A percentile compares a stretch with the other conserved stretches of the same genome.
Conservation (phyloP, 2,113 vertebrate genomes). For the Fregetta grallaria region DNA sequence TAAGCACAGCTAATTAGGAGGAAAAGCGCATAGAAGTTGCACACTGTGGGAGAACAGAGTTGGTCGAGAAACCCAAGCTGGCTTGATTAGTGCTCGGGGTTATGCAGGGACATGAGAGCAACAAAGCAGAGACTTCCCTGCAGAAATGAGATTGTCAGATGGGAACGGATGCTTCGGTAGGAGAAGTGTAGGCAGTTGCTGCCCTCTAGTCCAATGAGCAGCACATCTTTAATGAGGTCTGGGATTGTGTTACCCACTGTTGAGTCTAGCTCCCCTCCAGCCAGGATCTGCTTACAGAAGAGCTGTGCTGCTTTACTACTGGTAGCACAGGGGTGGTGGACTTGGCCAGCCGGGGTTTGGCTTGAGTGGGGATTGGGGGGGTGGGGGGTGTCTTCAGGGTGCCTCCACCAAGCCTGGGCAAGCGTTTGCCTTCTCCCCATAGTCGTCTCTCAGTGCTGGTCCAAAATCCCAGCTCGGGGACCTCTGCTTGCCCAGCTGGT, state of each 20-base stretch:
- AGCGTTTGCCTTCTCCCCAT: background rate
- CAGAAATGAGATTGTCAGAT: constrained; percentile 58
- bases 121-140: constrained; percentile 28
- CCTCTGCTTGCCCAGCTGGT: background rate
- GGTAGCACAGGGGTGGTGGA: background rate
- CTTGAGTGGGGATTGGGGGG: background rate
- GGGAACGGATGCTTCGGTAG: constrained; percentile 19
- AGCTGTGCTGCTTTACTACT: background rate
- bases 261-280: background rate
- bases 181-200: constrained; percentile 26
- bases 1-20: constrained; percentile 10
- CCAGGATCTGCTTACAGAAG: background rate
- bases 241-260: background rate
- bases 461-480: background rate
- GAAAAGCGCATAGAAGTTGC: background rate
- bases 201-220: constrained; percentile 29
- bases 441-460: background rate
- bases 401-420: background rate
- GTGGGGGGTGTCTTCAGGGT: background rate
- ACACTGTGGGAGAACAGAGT: background rate
- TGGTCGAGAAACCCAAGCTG: constrained; percentile 28
- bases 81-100: background rate
- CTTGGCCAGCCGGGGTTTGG: background rate
- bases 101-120: constrained; percentile 28
- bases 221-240: background rate